Evolutionary conservation across 2,888 invertebrate species (phyloP), one percentile per base, ranked within the genome.

Genomic region (Allacma fusca): DNA sequence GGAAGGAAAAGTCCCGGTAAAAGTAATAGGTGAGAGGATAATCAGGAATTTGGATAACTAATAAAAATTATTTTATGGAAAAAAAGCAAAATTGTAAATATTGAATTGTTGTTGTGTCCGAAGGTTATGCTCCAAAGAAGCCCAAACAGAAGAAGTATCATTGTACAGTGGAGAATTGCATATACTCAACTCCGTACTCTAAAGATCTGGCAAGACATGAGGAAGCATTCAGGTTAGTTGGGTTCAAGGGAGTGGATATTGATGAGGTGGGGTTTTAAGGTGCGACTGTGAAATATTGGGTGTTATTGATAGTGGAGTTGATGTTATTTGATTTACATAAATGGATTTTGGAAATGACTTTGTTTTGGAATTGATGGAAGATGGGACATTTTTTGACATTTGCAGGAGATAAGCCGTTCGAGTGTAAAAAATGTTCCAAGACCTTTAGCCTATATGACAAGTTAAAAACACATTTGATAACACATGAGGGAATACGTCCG

Each of bases 151-250:
- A 71, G 29, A 85, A 85, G 34, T 82, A 84, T 77, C 76, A 79
- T 7, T 86, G 86, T 80, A 78, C 83, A 0, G 83, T 85, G 12
- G 82, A 81, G 24, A 82, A 83, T 13, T 86, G 86, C 77, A 78
- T 72, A 5, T 86, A 85, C 70, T 81, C 82, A 24, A 85, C 85
- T 7, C 80, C 81, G 1, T 85, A 85, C 74, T 77, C 83, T 23
- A 86, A 86, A 75, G 86, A 86, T 78, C 81, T 87, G 34, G 80
- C 85, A 13, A 85, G 88, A 12, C 88, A 88, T 84, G 68, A 82
- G 88, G n/a, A 87, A 86, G 59, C 88, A 88, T 80, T 88, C 88
- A 50, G 88, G 88, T 83, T 80, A 77, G 67, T n/a, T n/a, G n/a
- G n/a, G n/a, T n/a, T n/a, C n/a, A n/a, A n/a, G n/a, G n/a, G n/a